These are phyloP conservation scores for Gallinago paraguaiae DNA, from an alignment of 2,113 vertebrate species.

Conservation along the genomic window DNA sequence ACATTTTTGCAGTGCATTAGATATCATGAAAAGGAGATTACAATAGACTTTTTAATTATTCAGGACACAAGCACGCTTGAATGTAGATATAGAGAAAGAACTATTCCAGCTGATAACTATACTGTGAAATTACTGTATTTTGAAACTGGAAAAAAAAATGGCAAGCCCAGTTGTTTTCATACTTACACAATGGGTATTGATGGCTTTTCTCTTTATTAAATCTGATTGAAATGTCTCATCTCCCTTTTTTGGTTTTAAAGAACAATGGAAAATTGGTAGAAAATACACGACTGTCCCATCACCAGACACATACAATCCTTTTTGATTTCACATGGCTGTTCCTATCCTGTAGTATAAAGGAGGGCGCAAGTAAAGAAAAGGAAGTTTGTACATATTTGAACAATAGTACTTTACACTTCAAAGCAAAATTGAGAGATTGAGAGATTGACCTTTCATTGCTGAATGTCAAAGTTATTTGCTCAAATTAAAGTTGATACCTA, in stretches of 20 bases:
- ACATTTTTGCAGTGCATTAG: background rate
- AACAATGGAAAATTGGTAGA: background rate
- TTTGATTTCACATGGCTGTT: background rate
- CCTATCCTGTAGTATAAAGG: background rate
- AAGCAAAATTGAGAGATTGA: background rate
- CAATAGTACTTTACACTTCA: background rate
- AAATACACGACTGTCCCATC: background rate
- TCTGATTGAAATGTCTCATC: background rate
- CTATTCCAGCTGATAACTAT: background rate
- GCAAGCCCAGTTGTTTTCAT: background rate
- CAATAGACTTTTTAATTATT: background rate
- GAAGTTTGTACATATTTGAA: background rate
- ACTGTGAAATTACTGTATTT: background rate
- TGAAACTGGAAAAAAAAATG: background rate
- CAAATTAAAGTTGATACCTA: conserved; percentile 6
- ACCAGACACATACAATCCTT: background rate
- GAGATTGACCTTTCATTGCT: background rate
- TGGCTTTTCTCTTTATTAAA: background rate
- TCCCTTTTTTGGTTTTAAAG: background rate
- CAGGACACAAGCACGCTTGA: background rate
- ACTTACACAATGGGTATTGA: background rate
- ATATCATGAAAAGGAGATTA: background rate
- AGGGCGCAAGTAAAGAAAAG: background rate
- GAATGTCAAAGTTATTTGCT: conserved; percentile 25
- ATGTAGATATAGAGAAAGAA: background rate